Evolutionary conservation across 2,113 vertebrate genomes (phyloP).

Genomic region (Prunella fulvescens): DNA sequence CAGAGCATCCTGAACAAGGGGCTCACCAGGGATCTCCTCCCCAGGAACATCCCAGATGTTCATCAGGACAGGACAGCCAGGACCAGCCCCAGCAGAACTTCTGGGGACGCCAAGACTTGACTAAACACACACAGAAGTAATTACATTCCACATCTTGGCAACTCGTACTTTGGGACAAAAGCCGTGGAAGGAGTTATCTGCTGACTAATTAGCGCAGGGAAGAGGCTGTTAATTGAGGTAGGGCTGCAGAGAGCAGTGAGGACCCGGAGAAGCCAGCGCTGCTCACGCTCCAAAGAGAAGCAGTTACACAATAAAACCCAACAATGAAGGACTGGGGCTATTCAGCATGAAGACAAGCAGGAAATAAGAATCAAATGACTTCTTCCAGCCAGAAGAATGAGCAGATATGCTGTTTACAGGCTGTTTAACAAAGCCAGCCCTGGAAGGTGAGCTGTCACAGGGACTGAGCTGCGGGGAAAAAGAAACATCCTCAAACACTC

Average conservation of each 20-base stretch:
- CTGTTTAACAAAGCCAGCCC: neutral
- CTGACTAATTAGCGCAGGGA: slow-evolving; percentile 39
- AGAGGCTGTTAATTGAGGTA: slow-evolving; percentile 12
- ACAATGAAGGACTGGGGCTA: neutral
- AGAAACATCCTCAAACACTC: neutral
- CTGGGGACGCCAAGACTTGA: neutral
- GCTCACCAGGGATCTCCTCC: neutral
- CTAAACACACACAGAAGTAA: slow-evolving; percentile 26
- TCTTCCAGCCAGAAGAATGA: neutral
- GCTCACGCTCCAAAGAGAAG: neutral
- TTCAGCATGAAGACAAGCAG: slow-evolving; percentile 38
- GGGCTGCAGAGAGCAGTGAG: neutral
- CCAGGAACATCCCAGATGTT: accelerated
- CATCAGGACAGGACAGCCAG: neutral
- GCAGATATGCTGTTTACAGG: neutral
- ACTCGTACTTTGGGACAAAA: slow-evolving; percentile 49
- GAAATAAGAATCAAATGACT: slow-evolving; percentile 45
- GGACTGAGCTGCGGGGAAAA: neutral
- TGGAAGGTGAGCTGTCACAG: neutral
- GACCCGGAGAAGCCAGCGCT: neutral
- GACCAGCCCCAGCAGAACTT: neutral
- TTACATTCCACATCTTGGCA: slow-evolving; percentile 29
- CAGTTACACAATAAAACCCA: neutral
- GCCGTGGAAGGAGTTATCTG: neutral
- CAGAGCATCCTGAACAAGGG: neutral